These are phyloP conservation scores for Rynchops niger DNA, from an alignment of 2,113 vertebrate genomes.

Conservation along the genomic window DNA sequence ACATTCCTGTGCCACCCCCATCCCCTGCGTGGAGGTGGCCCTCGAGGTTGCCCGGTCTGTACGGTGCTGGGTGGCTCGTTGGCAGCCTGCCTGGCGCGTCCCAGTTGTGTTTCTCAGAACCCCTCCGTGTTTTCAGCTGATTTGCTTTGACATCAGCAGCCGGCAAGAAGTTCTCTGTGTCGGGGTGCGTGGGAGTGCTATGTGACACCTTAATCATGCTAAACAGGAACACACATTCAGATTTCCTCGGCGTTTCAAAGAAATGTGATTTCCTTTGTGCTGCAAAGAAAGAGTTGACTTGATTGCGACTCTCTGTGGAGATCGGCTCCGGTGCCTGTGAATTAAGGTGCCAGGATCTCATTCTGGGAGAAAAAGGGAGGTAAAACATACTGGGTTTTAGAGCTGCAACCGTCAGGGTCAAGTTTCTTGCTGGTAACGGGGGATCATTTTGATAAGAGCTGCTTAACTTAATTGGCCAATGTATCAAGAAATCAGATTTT, in stretches of 20 bases:
- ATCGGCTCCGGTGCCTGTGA: neutral
- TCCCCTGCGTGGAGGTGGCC: neutral
- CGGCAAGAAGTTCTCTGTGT: constrained; percentile 63
- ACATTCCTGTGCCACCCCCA: neutral
- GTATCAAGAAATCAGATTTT: neutral
- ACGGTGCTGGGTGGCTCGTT: rapidly evolving
- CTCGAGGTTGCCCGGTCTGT: neutral
- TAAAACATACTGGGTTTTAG: neutral
- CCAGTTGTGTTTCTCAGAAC: constrained; percentile 55
- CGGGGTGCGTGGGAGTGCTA: constrained; percentile 64
- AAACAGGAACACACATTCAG: constrained; percentile 68
- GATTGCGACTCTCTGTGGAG: constrained; percentile 48
- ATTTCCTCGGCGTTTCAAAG: constrained; percentile 61
- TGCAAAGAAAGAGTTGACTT: constrained; percentile 51
- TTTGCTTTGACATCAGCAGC: constrained; percentile 71
- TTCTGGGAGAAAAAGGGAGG: neutral
- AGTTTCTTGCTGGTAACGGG: neutral
- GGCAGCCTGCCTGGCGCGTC: constrained; percentile 2
- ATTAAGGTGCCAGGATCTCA: constrained; percentile 21
- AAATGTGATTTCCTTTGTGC: constrained; percentile 69
- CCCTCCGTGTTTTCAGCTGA: constrained; percentile 51
- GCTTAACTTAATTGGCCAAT: neutral
- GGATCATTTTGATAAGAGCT: neutral
- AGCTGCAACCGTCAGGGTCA: neutral
- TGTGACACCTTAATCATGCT: constrained; percentile 72